Conservation (phyloP, 1,140 invertebrate species). For the Lerema accius region DNA sequence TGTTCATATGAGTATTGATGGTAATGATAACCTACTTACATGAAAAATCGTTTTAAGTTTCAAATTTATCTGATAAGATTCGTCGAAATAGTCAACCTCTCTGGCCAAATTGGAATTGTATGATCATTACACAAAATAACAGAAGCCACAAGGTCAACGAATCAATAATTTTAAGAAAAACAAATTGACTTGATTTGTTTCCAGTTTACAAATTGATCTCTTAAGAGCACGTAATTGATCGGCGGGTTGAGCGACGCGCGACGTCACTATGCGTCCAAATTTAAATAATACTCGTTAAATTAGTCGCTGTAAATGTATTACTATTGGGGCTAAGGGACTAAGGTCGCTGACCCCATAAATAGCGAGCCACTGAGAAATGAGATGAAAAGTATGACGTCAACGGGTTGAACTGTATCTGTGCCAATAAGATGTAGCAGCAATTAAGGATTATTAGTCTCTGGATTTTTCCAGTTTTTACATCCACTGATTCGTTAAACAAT, state of each 20-base stretch:
- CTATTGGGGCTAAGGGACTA: constrained; percentile 26
- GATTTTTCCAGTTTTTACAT: too few species aligned
- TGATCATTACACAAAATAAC: too few species aligned
- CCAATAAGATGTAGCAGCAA: background rate
- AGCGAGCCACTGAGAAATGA: background rate
- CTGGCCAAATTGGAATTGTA: too few species aligned
- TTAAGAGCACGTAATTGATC: constrained; percentile 11
- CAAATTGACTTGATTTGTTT: background rate
- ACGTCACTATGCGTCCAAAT: constrained; percentile 17
- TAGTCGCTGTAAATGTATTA: constrained; percentile 32
- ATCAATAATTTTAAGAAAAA: background rate
- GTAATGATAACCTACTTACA: too few species aligned
- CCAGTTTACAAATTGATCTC: background rate
- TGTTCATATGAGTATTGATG: too few species aligned
- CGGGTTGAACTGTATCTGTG: background rate
- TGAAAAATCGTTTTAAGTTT: too few species aligned
- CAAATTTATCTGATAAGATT: too few species aligned
- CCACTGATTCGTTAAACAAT: too few species aligned
- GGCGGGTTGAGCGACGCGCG: constrained; percentile 11
- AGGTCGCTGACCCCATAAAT: constrained; percentile 28
- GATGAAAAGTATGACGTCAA: constrained; percentile 24
- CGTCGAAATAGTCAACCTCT: too few species aligned
- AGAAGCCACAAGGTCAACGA: too few species aligned
- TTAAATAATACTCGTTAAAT: constrained; percentile 35
- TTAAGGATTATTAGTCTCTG: background rate